Evolutionary conservation across 2,113 vertebrate species (phyloP).

Genomic region (Pelmatolapia mariae): DNA sequence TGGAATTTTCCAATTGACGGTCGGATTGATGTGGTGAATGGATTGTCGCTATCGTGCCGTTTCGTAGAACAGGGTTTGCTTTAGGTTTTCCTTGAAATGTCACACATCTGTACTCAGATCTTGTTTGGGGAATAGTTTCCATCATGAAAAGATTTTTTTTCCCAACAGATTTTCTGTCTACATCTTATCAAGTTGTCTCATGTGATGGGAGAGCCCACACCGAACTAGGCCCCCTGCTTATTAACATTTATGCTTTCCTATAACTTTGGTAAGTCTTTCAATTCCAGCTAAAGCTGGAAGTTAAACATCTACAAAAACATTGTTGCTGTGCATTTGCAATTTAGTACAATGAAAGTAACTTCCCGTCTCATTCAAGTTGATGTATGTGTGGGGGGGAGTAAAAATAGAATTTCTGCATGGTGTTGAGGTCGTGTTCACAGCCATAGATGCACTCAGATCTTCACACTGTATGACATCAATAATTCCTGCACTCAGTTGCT

Average conservation of each 20-base stretch:
- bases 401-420: not conserved
- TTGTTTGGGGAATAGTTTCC: not conserved
- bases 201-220: not conserved
- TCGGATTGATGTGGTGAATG: not conserved
- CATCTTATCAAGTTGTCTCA: not conserved
- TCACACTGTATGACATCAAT: not conserved
- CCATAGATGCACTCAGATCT: not conserved
- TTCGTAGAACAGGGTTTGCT: not conserved
- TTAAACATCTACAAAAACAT: not conserved
- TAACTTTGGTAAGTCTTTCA: not conserved
- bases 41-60: not conserved
- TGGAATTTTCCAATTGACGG: not conserved
- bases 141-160: not conserved
- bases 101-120: not conserved
- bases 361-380: not conserved
- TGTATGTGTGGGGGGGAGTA: not conserved
- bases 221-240: not conserved
- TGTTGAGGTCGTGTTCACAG: not conserved
- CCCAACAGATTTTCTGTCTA: not conserved
- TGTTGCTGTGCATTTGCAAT: not conserved
- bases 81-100: not conserved
- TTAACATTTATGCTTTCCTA: conserved; percentile 12
- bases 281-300: not conserved
- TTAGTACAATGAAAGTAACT: not conserved
- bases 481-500: not conserved